A percentile compares a stretch with the other conserved stretches of the same genome.
These are phyloP conservation scores for Hydrotaea diabolus DNA, from an alignment of 2,888 invertebrate species.

Conservation along the genomic window DNA sequence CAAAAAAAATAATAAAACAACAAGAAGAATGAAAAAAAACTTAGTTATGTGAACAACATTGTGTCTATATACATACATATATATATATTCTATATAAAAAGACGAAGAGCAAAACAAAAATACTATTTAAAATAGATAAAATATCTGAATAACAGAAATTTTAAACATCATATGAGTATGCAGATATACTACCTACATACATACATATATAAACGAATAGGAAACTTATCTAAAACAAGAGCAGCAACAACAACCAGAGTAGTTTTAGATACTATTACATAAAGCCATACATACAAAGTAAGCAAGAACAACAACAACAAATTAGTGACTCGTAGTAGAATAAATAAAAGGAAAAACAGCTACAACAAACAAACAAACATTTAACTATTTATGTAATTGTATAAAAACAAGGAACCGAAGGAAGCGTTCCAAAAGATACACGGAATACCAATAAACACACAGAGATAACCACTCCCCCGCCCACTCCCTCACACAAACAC, in stretches of 20 bases:
- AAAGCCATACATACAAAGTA: conserved; percentile 37
- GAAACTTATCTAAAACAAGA: conserved; percentile 45
- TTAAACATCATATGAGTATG: conserved; percentile 1
- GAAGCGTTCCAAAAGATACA: conserved; percentile 39
- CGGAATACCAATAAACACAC: conserved; percentile 3
- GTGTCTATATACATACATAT: conserved; percentile 63
- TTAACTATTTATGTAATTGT: conserved; percentile 62
- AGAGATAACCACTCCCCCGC: not conserved
- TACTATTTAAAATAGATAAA: conserved; percentile 15
- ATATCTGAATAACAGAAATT: conserved; percentile 27
- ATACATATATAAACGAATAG: not conserved
- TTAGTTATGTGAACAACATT: conserved; percentile 50
- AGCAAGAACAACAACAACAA: conserved; percentile 36
- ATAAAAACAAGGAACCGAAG: conserved; percentile 42
- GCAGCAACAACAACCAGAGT: conserved; percentile 37
- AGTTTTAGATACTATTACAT: conserved; percentile 43
- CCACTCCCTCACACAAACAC: too few species aligned
- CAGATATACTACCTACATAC: not conserved
- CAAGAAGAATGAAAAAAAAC: conserved; percentile 32
- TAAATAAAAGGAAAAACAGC: conserved; percentile 30
- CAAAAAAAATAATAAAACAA: conserved; percentile 27
- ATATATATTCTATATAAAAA: conserved; percentile 44
- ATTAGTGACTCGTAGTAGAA: conserved; percentile 55
- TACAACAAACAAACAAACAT: conserved; percentile 13
- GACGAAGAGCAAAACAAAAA: conserved; percentile 31